Evolutionary conservation across 2,888 invertebrate species (phyloP).

Genomic region (Clepsis dumicolana): DNA sequence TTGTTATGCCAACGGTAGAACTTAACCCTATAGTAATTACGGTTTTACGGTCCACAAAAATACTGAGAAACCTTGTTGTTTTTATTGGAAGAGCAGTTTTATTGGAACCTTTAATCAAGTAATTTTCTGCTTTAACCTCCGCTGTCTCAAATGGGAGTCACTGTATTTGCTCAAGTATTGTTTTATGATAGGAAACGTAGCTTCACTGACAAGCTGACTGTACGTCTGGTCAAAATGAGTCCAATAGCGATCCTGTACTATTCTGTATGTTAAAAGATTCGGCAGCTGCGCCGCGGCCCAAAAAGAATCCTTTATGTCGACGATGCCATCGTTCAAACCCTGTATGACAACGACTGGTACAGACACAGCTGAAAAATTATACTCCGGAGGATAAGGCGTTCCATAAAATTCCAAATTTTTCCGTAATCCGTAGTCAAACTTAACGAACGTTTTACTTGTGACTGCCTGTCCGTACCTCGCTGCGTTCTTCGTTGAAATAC

Average conservation of each 20-base stretch:
- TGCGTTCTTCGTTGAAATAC: conserved; percentile 20
- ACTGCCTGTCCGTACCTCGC: conserved; percentile 32
- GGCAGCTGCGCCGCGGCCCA: not conserved
- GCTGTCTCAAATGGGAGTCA: not conserved
- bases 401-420: conserved; percentile 26
- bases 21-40: too few species aligned
- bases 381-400: conserved; percentile 24
- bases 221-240: conserved; percentile 1
- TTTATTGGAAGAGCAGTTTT: too few species aligned
- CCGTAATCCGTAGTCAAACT: conserved; percentile 26
- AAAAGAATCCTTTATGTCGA: conserved; percentile 3
- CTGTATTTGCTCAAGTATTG: not conserved
- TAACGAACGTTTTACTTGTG: conserved; percentile 16
- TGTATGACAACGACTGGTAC: conserved; percentile 28
- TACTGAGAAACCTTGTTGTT: too few species aligned
- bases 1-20: too few species aligned
- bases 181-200: not conserved
- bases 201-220: not conserved
- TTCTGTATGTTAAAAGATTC: not conserved
- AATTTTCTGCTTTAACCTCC: not conserved
- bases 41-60: too few species aligned
- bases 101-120: not conserved
- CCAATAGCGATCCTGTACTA: not conserved
- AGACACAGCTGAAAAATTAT: conserved; percentile 32
- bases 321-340: conserved; percentile 53